Conservation (phyloP, 2,797 vertebrate species). For the Chiloscyllium punctatum region DNA sequence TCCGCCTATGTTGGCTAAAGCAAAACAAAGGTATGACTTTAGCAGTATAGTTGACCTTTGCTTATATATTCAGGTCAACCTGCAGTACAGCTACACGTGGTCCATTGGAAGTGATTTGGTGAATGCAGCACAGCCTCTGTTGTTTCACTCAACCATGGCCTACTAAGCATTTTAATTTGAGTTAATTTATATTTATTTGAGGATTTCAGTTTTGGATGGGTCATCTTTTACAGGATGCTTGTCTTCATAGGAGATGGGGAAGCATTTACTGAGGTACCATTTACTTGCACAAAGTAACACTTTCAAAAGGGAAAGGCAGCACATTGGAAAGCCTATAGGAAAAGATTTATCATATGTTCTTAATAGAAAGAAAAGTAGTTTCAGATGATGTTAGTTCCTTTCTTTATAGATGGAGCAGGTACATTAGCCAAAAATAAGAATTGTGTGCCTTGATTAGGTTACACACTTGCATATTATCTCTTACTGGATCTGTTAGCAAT, state of each 20-base stretch:
- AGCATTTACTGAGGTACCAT: not conserved
- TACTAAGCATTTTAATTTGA: not conserved
- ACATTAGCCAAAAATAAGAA: not conserved
- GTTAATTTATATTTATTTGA: not conserved
- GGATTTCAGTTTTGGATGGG: not conserved
- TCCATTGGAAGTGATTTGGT: not conserved
- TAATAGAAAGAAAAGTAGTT: not conserved
- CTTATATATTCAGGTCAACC: not conserved
- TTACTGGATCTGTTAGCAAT: not conserved
- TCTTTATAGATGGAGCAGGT: not conserved
- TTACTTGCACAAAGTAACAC: not conserved
- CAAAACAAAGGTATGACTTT: not conserved
- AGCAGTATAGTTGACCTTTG: not conserved
- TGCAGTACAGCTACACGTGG: not conserved
- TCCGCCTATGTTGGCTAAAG: not conserved
- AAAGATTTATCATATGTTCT: not conserved
- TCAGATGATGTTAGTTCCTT: not conserved
- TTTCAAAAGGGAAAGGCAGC: not conserved
- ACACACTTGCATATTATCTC: not conserved
- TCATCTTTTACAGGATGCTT: not conserved
- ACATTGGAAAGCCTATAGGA: not conserved
- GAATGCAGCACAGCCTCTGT: not conserved
- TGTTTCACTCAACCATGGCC: not conserved
- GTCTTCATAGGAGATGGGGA: too few relatives aligned
- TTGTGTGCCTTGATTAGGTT: not conserved